Conservation (phyloP, 2,113 vertebrate species). For the Manacus vitellinus region DNA sequence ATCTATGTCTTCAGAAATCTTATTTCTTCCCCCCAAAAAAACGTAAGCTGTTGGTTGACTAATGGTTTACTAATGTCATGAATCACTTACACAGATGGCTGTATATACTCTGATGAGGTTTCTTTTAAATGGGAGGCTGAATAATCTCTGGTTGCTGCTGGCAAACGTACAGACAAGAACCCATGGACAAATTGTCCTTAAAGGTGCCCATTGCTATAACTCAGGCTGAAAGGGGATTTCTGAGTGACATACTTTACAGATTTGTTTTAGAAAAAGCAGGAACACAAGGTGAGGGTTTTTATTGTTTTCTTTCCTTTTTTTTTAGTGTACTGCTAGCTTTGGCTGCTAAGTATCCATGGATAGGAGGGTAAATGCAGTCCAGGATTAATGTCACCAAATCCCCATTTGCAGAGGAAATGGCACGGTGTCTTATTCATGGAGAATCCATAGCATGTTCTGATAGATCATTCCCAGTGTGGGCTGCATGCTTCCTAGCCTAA, state of each 20-base stretch:
- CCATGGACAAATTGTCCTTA: neutral
- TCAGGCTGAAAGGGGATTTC: neutral
- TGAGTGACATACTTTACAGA: neutral
- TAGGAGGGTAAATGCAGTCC: neutral
- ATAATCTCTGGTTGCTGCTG: constrained; percentile 9
- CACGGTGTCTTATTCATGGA: neutral
- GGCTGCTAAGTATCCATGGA: neutral
- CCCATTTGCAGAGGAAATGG: neutral
- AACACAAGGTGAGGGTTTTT: neutral
- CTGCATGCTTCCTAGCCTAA: neutral
- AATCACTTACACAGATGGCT: constrained; percentile 13
- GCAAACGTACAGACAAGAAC: neutral
- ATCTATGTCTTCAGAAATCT: neutral
- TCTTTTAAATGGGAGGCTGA: neutral
- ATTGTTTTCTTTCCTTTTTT: neutral
- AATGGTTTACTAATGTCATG: neutral
- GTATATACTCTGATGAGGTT: neutral
- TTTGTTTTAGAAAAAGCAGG: neutral
- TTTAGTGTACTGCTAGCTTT: neutral
- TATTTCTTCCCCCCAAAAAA: neutral
- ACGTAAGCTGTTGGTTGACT: neutral
- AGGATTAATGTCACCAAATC: neutral
- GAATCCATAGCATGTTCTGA: neutral
- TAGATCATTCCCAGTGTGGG: neutral
- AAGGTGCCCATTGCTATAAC: neutral